Conservation (phyloP, 2,797 vertebrate species). For the Rhodeus uyekii region DNA sequence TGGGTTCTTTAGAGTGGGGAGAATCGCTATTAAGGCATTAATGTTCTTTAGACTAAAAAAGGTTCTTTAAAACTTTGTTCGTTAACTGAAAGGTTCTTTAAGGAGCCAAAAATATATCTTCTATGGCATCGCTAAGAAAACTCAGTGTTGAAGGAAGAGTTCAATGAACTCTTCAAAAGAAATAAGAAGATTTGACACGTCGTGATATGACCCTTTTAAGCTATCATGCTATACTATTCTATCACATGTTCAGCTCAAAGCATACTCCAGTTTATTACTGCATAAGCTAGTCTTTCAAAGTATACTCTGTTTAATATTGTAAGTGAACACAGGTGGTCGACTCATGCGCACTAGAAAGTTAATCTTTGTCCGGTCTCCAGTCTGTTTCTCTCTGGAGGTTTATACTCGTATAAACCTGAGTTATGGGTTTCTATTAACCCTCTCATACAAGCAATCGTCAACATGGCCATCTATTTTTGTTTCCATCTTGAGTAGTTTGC, state of each 20-base stretch:
- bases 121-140: background rate
- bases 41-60: too few relatives aligned
- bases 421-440: background rate
- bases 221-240: background rate
- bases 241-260: background rate
- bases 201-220: slow-evolving; percentile 8
- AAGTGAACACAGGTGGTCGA: background rate
- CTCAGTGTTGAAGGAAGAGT: background rate
- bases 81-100: background rate
- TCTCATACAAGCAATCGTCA: background rate
- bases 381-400: background rate
- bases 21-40: background rate
- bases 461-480: background rate
- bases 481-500: background rate
- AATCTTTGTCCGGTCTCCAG: background rate
- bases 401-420: background rate
- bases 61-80: background rate
- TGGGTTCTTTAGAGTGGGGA: background rate
- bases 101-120: background rate
- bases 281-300: background rate
- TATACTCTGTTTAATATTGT: background rate
- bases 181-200: background rate
- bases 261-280: background rate
- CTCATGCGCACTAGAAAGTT: background rate
- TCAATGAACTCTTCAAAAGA: background rate